Conservation (phyloP, 2,113 vertebrate genomes). For the Lepus timidus region DNA sequence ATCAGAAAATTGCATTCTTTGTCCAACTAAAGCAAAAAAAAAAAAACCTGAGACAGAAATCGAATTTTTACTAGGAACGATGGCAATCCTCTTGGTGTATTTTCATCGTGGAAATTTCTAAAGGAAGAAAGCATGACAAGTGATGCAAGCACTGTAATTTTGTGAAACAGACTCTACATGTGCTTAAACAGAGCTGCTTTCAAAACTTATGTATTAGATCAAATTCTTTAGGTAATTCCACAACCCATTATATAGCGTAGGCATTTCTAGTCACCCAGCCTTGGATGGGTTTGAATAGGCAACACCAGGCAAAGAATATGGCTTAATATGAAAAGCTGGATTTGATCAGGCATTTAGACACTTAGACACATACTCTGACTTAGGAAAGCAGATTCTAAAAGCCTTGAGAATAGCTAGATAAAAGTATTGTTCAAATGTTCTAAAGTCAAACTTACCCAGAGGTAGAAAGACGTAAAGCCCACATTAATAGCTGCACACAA, state of each 20-base stretch:
- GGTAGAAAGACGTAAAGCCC: not conserved
- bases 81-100: not conserved
- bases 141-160: not conserved
- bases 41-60: not conserved
- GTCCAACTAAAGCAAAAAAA: not conserved
- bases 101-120: not conserved
- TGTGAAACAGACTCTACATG: not conserved
- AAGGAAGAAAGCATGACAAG: not conserved
- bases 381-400: conserved; percentile 40
- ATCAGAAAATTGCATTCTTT: not conserved
- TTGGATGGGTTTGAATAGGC: not conserved
- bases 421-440: not conserved
- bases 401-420: not conserved
- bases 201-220: not conserved
- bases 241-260: not conserved
- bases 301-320: not conserved
- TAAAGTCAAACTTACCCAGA: conserved; percentile 10
- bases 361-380: not conserved
- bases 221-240: not conserved
- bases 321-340: not conserved
- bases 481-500: not conserved
- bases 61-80: not conserved
- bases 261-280: not conserved
- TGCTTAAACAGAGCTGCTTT: not conserved
- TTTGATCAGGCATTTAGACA: not conserved